Percentiles rank a stretch among this genome's conserved stretches.
These are phyloP conservation scores for Boleophthalmus pectinirostris DNA, from an alignment of 2,113 vertebrate species.

Conservation along the genomic window DNA sequence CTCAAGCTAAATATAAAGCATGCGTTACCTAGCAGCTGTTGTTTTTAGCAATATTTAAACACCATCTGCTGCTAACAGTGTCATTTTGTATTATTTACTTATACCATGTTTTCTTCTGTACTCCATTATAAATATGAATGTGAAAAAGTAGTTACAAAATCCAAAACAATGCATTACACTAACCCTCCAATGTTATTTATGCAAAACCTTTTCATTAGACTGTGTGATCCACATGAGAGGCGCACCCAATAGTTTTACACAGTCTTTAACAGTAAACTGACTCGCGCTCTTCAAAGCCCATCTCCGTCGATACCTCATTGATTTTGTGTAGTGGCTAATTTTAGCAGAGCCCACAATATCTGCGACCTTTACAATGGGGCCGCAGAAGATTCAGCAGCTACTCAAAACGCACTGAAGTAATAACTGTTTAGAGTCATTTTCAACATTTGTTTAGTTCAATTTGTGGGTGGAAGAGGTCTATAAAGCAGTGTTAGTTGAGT, in stretches of 20 bases:
- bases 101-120: not conserved
- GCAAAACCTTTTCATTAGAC: not conserved
- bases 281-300: slow-evolving; percentile 6
- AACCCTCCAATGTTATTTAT: not conserved
- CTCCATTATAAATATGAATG: not conserved
- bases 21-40: too few relatives aligned
- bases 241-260: not conserved
- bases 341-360: slow-evolving; percentile 2
- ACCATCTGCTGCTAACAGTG: not conserved
- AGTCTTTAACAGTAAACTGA: slow-evolving; percentile 2
- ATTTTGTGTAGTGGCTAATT: slow-evolving; percentile 8
- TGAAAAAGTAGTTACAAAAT: not conserved
- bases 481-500: not conserved
- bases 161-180: not conserved
- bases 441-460: not conserved
- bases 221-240: not conserved
- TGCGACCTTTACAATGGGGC: slow-evolving; percentile 3
- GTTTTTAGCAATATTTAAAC: not conserved
- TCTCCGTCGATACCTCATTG: slow-evolving; percentile 8
- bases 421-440: not conserved
- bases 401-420: not conserved
- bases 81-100: not conserved
- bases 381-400: not conserved
- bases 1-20: too few relatives aligned
- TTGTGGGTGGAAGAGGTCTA: not conserved